Evolutionary conservation across 1,140 invertebrate genomes (phyloP).

Genomic region (Drosophila suzukii): DNA sequence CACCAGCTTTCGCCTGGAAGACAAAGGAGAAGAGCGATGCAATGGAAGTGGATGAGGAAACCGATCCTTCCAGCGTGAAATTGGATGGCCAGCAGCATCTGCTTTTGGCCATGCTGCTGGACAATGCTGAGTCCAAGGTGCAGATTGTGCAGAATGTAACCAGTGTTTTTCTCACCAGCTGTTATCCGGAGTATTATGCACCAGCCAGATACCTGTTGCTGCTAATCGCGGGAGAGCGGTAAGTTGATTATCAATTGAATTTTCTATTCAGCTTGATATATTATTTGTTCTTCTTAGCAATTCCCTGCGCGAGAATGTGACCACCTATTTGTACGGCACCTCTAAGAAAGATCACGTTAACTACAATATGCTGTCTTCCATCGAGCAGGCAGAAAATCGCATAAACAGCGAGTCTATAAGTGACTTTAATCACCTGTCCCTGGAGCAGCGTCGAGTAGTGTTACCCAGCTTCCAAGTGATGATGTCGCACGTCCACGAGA

Average conservation of each 20-base stretch:
- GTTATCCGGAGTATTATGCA: conserved; percentile 92
- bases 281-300: conserved; percentile 43
- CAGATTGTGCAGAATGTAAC: conserved; percentile 91
- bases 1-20: conserved; percentile 88
- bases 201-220: conserved; percentile 93
- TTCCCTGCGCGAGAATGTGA: conserved; percentile 78
- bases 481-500: conserved; percentile 83
- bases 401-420: conserved; percentile 50
- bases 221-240: conserved; percentile 93
- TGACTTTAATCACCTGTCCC: conserved; percentile 73
- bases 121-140: conserved; percentile 88
- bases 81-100: conserved; percentile 86
- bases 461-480: conserved; percentile 83
- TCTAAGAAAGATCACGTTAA: conserved; percentile 83
- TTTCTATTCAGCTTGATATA: background rate
- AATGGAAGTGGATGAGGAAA: conserved; percentile 56
- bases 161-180: conserved; percentile 91
- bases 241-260: conserved; percentile 55
- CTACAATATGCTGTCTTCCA: conserved; percentile 73
- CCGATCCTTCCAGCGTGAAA: conserved; percentile 57
- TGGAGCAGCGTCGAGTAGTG: conserved; percentile 77
- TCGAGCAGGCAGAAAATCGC: conserved; percentile 62
- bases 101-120: conserved; percentile 84
- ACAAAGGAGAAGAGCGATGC: conserved; percentile 71
- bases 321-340: conserved; percentile 77